Conservation (phyloP, 2,888 invertebrate species). For the Augochlorella aurata region DNA sequence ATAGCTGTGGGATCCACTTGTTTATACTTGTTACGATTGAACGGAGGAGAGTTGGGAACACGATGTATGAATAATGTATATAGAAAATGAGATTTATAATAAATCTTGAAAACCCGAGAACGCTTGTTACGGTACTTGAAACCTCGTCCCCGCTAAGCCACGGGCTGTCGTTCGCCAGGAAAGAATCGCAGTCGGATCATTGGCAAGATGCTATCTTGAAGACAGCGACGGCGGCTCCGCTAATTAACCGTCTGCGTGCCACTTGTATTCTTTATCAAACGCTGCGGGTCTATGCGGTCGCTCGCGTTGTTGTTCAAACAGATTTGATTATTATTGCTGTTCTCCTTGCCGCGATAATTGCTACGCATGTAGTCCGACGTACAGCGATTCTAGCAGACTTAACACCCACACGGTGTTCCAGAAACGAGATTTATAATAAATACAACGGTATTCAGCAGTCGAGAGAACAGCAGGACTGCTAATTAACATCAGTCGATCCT, state of each 20-base stretch:
- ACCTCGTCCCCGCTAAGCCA: background rate
- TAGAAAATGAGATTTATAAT: conserved; percentile 66
- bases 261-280: background rate
- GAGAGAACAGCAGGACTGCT: too few relatives aligned
- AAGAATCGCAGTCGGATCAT: background rate
- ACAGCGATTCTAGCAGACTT: background rate
- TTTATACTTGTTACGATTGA: conserved; percentile 63
- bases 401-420: too few relatives aligned
- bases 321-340: background rate
- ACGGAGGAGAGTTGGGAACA: conserved; percentile 44
- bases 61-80: conserved; percentile 59
- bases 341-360: background rate
- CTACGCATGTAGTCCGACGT: background rate
- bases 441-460: too few relatives aligned
- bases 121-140: conserved; percentile 34
- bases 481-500: background rate
- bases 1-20: conserved; percentile 42
- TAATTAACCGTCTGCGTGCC: background rate
- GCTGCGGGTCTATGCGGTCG: background rate
- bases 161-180: background rate
- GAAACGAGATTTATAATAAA: too few relatives aligned
- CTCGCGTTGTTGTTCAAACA: background rate
- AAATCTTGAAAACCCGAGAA: conserved; percentile 54
- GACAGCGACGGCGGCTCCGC: background rate
- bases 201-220: background rate